Conservation (phyloP, 2,797 vertebrate species). For the Lates japonicus region DNA sequence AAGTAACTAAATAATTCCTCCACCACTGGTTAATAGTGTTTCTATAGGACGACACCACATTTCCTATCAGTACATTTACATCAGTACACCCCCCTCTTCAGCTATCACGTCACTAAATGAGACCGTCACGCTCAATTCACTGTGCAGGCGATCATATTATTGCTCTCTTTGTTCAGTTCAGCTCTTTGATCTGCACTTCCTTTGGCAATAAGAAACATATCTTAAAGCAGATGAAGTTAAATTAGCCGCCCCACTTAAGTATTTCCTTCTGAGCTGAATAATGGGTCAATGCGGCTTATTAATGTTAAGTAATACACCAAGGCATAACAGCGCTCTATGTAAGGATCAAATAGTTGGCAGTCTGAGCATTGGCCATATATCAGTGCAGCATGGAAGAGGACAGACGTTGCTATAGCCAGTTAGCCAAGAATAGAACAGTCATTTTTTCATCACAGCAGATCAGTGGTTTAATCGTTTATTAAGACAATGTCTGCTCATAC, state of each 20-base stretch:
- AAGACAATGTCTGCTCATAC: neutral
- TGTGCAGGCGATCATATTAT: conserved; percentile 10
- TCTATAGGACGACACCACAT: neutral
- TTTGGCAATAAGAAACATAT: conserved; percentile 28
- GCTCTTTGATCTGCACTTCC: conserved; percentile 38
- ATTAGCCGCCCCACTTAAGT: conserved; percentile 44
- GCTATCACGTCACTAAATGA: neutral
- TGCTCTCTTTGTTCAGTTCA: conserved; percentile 12
- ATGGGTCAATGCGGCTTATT: conserved; percentile 31
- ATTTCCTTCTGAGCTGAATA: conserved; percentile 33
- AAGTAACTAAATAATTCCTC: neutral
- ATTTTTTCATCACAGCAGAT: conserved; percentile 12
- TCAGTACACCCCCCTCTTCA: neutral
- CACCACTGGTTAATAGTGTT: neutral
- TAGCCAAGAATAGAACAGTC: conserved; percentile 28
- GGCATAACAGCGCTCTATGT: conserved; percentile 8
- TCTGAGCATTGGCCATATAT: conserved; percentile 22
- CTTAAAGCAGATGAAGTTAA: conserved; percentile 38
- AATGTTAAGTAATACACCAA: conserved; percentile 38
- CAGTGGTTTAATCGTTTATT: conserved; percentile 25
- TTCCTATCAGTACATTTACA: neutral
- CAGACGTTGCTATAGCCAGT: conserved; percentile 34
- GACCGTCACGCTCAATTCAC: neutral
- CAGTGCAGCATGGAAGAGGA: conserved; percentile 24
- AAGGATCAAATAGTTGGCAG: conserved; percentile 40